Base-by-base conservation (phyloP, 2,797 vertebrate species). In the Coracias cyanogaster region DNA sequence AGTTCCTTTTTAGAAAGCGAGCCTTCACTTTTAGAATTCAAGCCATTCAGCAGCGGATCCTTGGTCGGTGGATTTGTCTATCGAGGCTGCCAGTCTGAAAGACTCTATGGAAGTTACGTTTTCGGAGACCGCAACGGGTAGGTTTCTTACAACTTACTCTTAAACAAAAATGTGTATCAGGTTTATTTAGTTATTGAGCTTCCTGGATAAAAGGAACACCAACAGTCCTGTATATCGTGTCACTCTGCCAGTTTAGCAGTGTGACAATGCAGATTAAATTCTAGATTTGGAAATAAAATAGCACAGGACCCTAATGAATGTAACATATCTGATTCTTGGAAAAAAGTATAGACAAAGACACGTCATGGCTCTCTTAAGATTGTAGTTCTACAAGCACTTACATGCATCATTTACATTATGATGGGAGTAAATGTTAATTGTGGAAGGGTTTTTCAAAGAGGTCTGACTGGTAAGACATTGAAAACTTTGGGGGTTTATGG, bases 91-190 rank as follows among this genome's bases (percentile, higher is more conserved):
- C 99, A 99, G 92, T 99, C 99, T 3, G 98, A 99, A 97, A 98
- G 99, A 88, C 98, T 99, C 57, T 99, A 99, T 51, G 99, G 99
- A 95, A 99, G 98, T 96, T 99, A 99, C 2, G 98, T 99, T 20
- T 99, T 99, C 96, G 99, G 99, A 97, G 99, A 99, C 96, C 99
- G 98, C 91, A 99, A 99, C 28, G 99, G 99, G 99, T 99, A 98
- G 62, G 99, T 97, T 86, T 67, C 49, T 73, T 46, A 28, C n/a
- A 52, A n/a, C 31, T 49, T 21, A 12, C 11, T 65, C 71, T 76
- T 21, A 19, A 70, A 55, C 46, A 82, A 60, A 83, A 81, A 11
- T 14, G 22, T 3, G 0, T 10, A 11, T 8, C 25, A 55, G 29
- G 28, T 35, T 15, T 46, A 15, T 62, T 72, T 29, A 31, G 21